A percentile compares a stretch with the other conserved stretches of the same genome.
phyloP scores from a whole-genome alignment of 2,113 vertebrate genomes.

The Sus scrofa region DNA sequence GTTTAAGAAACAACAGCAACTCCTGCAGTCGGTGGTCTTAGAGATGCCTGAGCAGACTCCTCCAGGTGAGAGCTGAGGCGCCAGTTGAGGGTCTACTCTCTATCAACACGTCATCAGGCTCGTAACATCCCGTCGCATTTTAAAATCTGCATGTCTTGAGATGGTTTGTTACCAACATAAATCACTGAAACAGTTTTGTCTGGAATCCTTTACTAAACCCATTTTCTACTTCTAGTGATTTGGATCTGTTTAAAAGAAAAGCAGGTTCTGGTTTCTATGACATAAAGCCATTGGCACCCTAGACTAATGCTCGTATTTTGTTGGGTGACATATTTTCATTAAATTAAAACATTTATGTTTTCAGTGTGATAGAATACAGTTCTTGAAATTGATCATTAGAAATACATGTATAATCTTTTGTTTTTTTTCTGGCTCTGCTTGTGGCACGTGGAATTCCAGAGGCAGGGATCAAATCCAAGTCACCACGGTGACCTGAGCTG shows the following conservation, averaged over 20 bases:
- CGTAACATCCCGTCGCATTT: not conserved
- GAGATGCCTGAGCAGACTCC: accelerated
- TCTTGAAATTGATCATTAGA: not conserved
- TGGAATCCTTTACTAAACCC: not conserved
- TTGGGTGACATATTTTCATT: not conserved
- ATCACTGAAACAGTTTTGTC: not conserved
- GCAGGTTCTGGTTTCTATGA: not conserved
- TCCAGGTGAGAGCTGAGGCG: not conserved
- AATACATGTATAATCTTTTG: not conserved
- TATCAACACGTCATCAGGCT: accelerated
- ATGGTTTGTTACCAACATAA: not conserved
- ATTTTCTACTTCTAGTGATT: not conserved
- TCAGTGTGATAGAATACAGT: not conserved
- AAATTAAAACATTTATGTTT: not conserved
- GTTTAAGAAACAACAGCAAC: not conserved
- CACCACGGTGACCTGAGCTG: too few relatives aligned
- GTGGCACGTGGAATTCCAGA: too few relatives aligned
- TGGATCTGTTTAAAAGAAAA: not conserved
- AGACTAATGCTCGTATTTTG: not conserved
- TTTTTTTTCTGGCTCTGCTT: too few relatives aligned
- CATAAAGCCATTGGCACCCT: not conserved
- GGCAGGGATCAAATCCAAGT: too few relatives aligned
- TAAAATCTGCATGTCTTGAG: not conserved
- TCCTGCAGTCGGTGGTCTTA: not conserved
- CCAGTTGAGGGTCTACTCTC: accelerated